Base-by-base conservation (phyloP, 2,888 invertebrate species). In the Byasa hedistus region DNA sequence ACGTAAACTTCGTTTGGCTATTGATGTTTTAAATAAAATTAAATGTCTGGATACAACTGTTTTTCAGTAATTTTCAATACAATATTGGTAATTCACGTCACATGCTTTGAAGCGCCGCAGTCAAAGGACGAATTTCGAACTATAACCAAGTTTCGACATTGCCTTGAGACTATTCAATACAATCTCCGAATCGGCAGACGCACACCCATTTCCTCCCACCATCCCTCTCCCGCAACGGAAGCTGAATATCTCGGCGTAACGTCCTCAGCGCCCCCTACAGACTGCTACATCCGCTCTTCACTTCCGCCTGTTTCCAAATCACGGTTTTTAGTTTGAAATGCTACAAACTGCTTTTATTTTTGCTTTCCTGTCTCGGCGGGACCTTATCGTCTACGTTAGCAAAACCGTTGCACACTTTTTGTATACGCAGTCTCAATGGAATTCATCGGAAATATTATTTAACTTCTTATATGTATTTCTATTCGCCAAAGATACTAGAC, bases 261-360 rank as follows among this genome's bases (percentile, higher is more conserved):
- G 79, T 69, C 68, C 77, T 73, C 77, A 78, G 76, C 76, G 75
- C 75, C 79, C 80, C 79, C 82, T 82, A 79, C 85, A 86, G 86
- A 85, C 87, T 86, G 86, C 80, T 80, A 74, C 82, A 74, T 88
- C 88, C 89, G 87, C 81, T 84, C 79, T 81, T 75, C 77, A 83
- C 84, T 82, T 87, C 85, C 87, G 81, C 77, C 75, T 79, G 75
- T 78, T 81, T 81, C 79, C 77, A 79, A 84, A 83, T 81, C 76
- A 80, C 76, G 75, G 76, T 80, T 84, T 85, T 83, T 80, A 81
- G 79, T 80, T 78, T 73, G 73, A 73, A 79, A 77, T 68, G 73
- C 72, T 73, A 73, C 74, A 76, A 72, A 68, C 69, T 70, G 69
- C 65, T 71, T 75, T 79, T 79, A 77, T 82, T 79, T 82, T 76